Evolutionary conservation across 2,797 vertebrate genomes (phyloP), one percentile per base, ranked within the genome.

Genomic region (Pseudomugil gertrudae): DNA sequence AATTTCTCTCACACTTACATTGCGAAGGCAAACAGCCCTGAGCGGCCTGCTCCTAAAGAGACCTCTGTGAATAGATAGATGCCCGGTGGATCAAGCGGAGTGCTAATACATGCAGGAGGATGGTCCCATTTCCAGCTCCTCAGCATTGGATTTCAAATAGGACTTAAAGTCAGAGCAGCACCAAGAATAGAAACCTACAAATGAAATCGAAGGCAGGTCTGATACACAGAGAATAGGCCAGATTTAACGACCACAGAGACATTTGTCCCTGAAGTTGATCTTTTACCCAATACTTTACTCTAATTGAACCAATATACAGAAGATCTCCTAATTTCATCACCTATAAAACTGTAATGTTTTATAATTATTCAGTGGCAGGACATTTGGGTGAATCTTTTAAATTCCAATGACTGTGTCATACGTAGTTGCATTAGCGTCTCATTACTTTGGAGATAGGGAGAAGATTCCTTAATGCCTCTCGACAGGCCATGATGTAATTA

Each of bases 401-500:
- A 84, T 80, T 79, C 80, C 82, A 62, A 75, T 79, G 84, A 87
- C 84, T 78, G 79, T 88, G 82, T 91, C 87, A 86, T 63, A 86
- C 82, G 84, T 84, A 69, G 86, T 85, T 87, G 88, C 78, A 88
- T 90, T 89, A 91, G 84, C 75, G 86, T 89, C 84, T 92, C 89
- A 87, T 91, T 90, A 92, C 88, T 88, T 87, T 85, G 77, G 86
- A 71, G 82, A 89, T 88, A 82, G 74, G 81, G 76, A 57, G 84
- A 85, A 85, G 83, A 89, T 90, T 91, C 83, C 90, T 87, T 91
- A 90, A 90, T 90, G 85, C 83, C 66, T 89, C 81, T 81, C 84
- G 87, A 89, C 89, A 90, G 88, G 90, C 84, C 86, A 84, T 91
- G 90, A 90, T 91, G 89, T 91, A 91, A 90, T 90, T 92, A 89